Base-by-base conservation (phyloP, 2,888 invertebrate species). In the Phortica magna region DNA sequence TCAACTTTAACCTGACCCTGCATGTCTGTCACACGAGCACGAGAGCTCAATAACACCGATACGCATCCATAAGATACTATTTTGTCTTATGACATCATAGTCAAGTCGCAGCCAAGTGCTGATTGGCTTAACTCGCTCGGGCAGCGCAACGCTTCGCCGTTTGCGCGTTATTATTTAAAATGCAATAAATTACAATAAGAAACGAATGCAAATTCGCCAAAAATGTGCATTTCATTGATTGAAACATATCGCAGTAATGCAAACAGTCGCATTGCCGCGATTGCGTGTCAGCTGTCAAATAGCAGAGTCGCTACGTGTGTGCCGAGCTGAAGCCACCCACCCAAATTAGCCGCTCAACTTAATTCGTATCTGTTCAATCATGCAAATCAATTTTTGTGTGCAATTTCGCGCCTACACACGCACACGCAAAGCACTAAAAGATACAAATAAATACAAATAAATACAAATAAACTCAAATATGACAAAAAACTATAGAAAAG, bases 1-100 rank as follows among this genome's bases (percentile, higher is more conserved):
- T 90, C 85, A 89, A 90, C 90, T 90, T 90, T 90, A 88, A 90
- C 90, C 90, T 89, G 90, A 84, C 89, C 88, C 84, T 88, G 90
- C 83, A 82, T 87, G 86, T 84, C 86, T 89, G 87, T 88, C 90
- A 89, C 81, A 80, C 6, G 77, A 76, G 80, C 74, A 19, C 74
- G 79, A 78, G 77, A 74, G 41, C 43, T 42, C 74, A 68, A 74
- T 77, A 74, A 42, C 53, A 70, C 68, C 82, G 48, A 55, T 61
- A 65, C 48, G 74, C 78, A 81, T 82, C 80, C 80, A 81, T 75
- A 78, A 76, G 80, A 85, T 88, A 85, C 88, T 73, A 79, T 70
- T 77, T 67, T 59, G 68, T 48, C 14, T 74, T 77, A 74, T 67
- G 67, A 74, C 67, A 72, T 75, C 76, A 65, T 74, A 31, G 74